Conservation (phyloP, 2,888 invertebrate species). For the Scaptomyza polygonia region DNA sequence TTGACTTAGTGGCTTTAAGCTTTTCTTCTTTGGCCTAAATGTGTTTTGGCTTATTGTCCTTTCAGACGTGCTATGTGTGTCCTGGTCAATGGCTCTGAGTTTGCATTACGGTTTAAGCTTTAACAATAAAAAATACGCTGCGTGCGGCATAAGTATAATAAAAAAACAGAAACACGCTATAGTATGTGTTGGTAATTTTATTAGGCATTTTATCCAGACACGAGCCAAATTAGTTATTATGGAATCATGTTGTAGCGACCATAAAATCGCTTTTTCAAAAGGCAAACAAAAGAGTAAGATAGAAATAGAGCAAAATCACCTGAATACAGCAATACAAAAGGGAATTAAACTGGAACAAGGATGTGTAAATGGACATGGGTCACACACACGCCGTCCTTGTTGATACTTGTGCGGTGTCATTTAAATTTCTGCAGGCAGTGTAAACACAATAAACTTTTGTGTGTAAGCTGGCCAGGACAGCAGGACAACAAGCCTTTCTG, state of each 20-base stretch:
- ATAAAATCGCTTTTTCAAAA: conserved; percentile 52
- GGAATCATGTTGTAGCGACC: conserved; percentile 28
- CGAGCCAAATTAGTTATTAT: conserved; percentile 44
- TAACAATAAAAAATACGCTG: conserved; percentile 1
- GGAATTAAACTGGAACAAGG: conserved; percentile 16
- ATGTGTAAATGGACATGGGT: conserved; percentile 25
- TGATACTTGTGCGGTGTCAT: conserved; percentile 35
- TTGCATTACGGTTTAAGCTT: conserved; percentile 11
- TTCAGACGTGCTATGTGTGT: background rate
- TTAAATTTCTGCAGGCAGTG: conserved; percentile 55
- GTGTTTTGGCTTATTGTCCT: conserved; percentile 8
- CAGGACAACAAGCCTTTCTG: conserved; percentile 21
- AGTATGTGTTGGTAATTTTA: conserved; percentile 45
- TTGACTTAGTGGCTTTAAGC: background rate
- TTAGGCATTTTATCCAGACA: conserved; percentile 44
- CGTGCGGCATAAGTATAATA: conserved; percentile 37
- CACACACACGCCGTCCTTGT: conserved; percentile 8
- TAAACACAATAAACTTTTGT: conserved; percentile 47
- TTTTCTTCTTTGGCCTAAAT: background rate
- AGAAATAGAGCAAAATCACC: conserved; percentile 20
- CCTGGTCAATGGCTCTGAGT: conserved; percentile 20
- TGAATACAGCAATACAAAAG: background rate
- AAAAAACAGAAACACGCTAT: conserved; percentile 1
- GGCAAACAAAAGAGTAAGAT: conserved; percentile 2
- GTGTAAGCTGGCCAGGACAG: conserved; percentile 25